Conservation (phyloP, 2,888 invertebrate species). For the Meiosimyza platycephala region DNA sequence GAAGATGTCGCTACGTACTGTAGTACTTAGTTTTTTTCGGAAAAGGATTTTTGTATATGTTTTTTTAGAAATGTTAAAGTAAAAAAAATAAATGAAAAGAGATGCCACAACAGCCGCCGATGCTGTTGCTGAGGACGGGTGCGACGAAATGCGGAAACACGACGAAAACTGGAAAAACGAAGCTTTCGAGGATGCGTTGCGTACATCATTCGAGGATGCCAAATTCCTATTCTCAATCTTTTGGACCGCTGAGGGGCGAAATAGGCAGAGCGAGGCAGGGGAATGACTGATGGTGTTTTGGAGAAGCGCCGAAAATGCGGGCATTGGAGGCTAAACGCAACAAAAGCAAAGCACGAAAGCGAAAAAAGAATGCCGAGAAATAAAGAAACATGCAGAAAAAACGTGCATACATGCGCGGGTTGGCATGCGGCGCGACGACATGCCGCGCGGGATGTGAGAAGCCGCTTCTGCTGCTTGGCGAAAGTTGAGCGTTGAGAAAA, state of each 20-base stretch:
- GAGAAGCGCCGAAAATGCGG: conserved; percentile 31
- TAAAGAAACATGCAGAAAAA: conserved; percentile 32
- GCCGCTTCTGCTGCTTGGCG: conserved; percentile 27
- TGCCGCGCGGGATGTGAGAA: not conserved
- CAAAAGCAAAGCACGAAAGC: conserved; percentile 20
- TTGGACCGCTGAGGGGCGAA: not conserved
- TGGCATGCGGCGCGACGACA: not conserved
- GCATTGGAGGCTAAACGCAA: conserved; percentile 25
- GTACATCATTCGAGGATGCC: conserved; percentile 33
- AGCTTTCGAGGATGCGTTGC: conserved; percentile 34
- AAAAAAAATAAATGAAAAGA: conserved; percentile 30
- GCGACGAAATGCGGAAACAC: not conserved
- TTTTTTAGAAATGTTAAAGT: conserved; percentile 35
- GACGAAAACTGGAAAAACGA: conserved; percentile 3
- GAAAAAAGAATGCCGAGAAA: conserved; percentile 19
- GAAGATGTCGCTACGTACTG: conserved; percentile 28
- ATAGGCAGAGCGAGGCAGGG: not conserved
- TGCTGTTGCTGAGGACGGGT: not conserved
- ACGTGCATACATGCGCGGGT: conserved; percentile 21
- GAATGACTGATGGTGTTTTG: conserved; percentile 10
- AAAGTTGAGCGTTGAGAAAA: conserved; percentile 37
- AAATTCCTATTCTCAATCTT: conserved; percentile 19
- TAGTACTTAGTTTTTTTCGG: conserved; percentile 25
- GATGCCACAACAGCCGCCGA: conserved; percentile 30
- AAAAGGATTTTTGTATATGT: conserved; percentile 32